phyloP scores from a whole-genome alignment of 2,888 invertebrate genomes.

The Sarcophaga rosellei region DNA sequence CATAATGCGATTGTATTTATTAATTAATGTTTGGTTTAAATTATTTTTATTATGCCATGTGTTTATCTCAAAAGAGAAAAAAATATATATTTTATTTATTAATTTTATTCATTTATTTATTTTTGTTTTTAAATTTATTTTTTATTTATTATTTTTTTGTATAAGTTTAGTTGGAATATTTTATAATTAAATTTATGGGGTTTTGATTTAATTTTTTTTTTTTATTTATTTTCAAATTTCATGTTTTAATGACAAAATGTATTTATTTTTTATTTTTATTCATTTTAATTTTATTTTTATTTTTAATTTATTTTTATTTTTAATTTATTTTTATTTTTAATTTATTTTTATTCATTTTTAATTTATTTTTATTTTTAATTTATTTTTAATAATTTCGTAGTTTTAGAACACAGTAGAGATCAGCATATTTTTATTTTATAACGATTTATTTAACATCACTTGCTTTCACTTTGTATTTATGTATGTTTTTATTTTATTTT shows the following conservation, averaged over 20 bases:
- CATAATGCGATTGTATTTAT: background rate
- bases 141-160: constrained; percentile 40
- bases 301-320: no score
- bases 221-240: constrained; percentile 21
- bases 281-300: constrained; percentile 45
- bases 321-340: constrained; percentile 33
- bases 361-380: constrained; percentile 22
- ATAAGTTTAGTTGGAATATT: constrained; percentile 29
- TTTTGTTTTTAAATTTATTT: constrained; percentile 26
- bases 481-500: constrained; percentile 9
- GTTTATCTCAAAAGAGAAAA: constrained; percentile 78
- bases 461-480: constrained; percentile 11
- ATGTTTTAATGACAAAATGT: constrained; percentile 35
- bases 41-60: constrained; percentile 31
- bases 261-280: constrained; percentile 22
- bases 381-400: constrained; percentile 64
- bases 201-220: constrained; percentile 45
- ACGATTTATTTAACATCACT: constrained; percentile 36
- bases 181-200: constrained; percentile 55
- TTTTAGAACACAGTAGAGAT: constrained; percentile 79
- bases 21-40: constrained; percentile 2
- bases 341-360: constrained; percentile 24
- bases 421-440: constrained; percentile 70
- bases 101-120: constrained; percentile 28
- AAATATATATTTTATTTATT: constrained; percentile 76